Evolutionary conservation across 2,888 invertebrate species (phyloP).

Genomic region (Myathropa florea): DNA sequence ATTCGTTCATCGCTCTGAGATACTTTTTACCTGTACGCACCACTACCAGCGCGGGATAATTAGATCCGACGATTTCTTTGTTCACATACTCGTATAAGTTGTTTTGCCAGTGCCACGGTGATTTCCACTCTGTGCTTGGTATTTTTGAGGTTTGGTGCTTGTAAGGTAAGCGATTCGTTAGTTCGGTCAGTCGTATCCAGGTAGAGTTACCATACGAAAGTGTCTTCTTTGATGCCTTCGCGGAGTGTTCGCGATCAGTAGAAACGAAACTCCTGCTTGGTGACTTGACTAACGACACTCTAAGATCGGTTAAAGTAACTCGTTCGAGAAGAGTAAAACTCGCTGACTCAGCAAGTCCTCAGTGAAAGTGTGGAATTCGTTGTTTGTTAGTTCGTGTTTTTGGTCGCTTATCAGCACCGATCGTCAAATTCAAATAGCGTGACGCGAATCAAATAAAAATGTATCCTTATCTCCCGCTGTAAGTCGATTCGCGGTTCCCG

Average conservation of each 20-base stretch:
- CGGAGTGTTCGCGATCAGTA: constrained; percentile 55
- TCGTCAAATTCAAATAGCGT: constrained; percentile 17
- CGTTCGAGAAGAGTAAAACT: constrained; percentile 28
- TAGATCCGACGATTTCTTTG: constrained; percentile 21
- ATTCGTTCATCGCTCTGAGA: constrained; percentile 22
- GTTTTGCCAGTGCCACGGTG: constrained; percentile 14
- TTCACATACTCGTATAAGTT: background rate
- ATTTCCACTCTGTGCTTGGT: constrained; percentile 5
- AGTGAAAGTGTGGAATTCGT: constrained; percentile 53
- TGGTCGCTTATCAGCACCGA: constrained; percentile 11
- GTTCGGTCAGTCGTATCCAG: constrained; percentile 54
- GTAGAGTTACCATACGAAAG: constrained; percentile 49
- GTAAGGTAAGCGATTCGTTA: constrained; percentile 14
- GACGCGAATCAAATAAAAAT: constrained; percentile 28
- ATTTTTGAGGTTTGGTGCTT: background rate
- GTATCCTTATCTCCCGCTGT: constrained; percentile 49
- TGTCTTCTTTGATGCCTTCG: constrained; percentile 54
- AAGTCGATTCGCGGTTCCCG: constrained; percentile 30
- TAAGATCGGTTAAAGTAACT: constrained; percentile 22
- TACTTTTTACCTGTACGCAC: constrained; percentile 41
- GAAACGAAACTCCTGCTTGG: constrained; percentile 40
- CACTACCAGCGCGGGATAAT: constrained; percentile 1
- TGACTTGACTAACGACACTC: constrained; percentile 12
- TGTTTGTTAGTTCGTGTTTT: background rate
- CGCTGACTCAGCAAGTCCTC: constrained; percentile 57